Evolutionary conservation across 2,888 invertebrate genomes (phyloP), one percentile per base, ranked within the genome.

Genomic region (Rotaria socialis): DNA sequence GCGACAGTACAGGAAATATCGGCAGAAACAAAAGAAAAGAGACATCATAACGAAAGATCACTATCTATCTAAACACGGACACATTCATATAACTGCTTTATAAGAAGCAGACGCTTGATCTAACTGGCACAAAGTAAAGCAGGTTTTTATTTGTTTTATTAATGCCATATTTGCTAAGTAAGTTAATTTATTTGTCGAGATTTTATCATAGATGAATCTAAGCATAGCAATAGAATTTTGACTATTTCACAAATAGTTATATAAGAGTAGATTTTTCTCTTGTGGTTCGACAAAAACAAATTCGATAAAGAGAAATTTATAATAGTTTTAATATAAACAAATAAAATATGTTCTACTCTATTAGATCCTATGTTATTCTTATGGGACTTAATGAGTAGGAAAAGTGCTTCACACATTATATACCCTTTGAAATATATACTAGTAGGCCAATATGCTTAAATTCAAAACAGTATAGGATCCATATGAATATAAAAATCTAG

Each of bases 31-130:
- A 67, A 67, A 67, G 67, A 67, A 41, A 67, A 35, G 35, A 27
- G 67, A 67, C 67, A 67, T 67, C 67, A 67, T 67, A 67, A 67
- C 35, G 67, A 41, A 67, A 41, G 67, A 67, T 67, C 67, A 67
- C 67, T 67, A 67, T 67, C 67, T 67, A 16, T 67, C 19, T 41
- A 67, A 67, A 67, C 14, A 67, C 35, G 35, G 35, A 35, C 14
- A 35, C 35, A 67, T 67, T 67, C 35, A 35, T 67, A 35, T 16
- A 67, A 67, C 67, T 41, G 19, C 19, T 35, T 35, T 2, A 16
- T 3, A 41, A 35, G 35, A 19, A 67, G 19, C 16, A 67, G 35
- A 67, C 14, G 19, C 24, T 67, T 35, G 19, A 35, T 27, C 19
- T 67, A 35, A 19, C 41, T 16, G 19, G 35, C 6, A 67, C 3